These are phyloP conservation scores for Pardosa pseudoannulata DNA, from an alignment of 2,888 invertebrate genomes.

Conservation along the genomic window DNA sequence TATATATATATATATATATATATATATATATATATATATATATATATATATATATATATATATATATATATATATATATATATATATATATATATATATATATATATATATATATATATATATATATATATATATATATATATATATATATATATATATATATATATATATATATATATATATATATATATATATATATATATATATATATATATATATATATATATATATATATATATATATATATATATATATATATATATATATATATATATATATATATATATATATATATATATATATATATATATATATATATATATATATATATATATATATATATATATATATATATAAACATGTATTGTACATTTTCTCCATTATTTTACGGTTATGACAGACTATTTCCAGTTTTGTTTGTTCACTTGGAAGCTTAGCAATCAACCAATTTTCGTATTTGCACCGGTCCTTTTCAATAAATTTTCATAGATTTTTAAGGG, in stretches of 20 bases:
- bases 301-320: constrained; percentile 6
- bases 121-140: constrained; percentile 2
- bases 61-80: constrained; percentile 6
- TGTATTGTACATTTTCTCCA: too few species aligned
- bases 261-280: background rate
- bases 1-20: constrained; percentile 9
- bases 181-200: constrained; percentile 2
- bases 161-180: background rate
- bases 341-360: too few species aligned
- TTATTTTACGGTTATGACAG: too few species aligned
- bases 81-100: constrained; percentile 6
- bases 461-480: too few species aligned
- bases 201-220: constrained; percentile 6
- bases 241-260: constrained; percentile 6
- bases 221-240: constrained; percentile 2
- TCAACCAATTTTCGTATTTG: too few species aligned
- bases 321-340: background rate
- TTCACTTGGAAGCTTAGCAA: too few species aligned
- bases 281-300: constrained; percentile 2
- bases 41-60: constrained; percentile 2
- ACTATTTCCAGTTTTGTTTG: too few species aligned
- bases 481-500: too few species aligned
- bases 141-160: constrained; percentile 2
- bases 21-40: constrained; percentile 6
- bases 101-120: background rate